These are phyloP conservation scores for Musca vetustissima DNA, from an alignment of 1,140 invertebrate genomes.

Conservation along the genomic window DNA sequence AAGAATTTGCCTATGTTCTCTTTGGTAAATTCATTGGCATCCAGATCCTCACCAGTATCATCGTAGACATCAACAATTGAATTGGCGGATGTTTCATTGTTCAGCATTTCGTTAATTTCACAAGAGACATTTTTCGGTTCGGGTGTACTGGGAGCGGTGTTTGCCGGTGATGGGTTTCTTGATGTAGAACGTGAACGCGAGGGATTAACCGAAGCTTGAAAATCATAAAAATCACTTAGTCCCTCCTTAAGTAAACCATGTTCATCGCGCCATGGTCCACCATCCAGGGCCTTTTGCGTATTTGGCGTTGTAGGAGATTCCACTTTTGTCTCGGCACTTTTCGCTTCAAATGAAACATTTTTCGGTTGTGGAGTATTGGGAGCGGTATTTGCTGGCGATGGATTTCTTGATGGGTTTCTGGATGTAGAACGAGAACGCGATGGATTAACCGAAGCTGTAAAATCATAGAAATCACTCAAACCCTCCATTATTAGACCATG, in stretches of 20 bases:
- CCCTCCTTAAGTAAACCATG: conserved; percentile 49
- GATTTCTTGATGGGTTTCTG: conserved; percentile 41
- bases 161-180: conserved; percentile 36
- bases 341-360: conserved; percentile 40
- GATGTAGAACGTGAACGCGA: conserved; percentile 42
- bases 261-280: conserved; percentile 46
- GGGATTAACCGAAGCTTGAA: conserved; percentile 47
- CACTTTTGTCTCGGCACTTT: too few species aligned
- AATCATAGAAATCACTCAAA: conserved; percentile 52
- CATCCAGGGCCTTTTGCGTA: conserved; percentile 37
- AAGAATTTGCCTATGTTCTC: conserved; percentile 39
- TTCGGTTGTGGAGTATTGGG: conserved; percentile 34
- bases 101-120: conserved; percentile 29
- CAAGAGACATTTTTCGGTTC: conserved; percentile 43
- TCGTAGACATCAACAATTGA: conserved; percentile 41
- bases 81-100: conserved; percentile 26
- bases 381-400: conserved; percentile 31
- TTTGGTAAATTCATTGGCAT: conserved; percentile 37
- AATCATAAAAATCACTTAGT: conserved; percentile 52
- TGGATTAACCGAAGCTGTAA: conserved; percentile 47
- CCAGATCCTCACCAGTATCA: conserved; percentile 33
- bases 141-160: conserved; percentile 26
- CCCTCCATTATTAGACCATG: conserved; percentile 50
- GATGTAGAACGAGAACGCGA: conserved; percentile 44
- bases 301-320: too few species aligned